These are phyloP conservation scores for Pachypeltis micranthus DNA, from an alignment of 1,140 invertebrate species.

Conservation along the genomic window DNA sequence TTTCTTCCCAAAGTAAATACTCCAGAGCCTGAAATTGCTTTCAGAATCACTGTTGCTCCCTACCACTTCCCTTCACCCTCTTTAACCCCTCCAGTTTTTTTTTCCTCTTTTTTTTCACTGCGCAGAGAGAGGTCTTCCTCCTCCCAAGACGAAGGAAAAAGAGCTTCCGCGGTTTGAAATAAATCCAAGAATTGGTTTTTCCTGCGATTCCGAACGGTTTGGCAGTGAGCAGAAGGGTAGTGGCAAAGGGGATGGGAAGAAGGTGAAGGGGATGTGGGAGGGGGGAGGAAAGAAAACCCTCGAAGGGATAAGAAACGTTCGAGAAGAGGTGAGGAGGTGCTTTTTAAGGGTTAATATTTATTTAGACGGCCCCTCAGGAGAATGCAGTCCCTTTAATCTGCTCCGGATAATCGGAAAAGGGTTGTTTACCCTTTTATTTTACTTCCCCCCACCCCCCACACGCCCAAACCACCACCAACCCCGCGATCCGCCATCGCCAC, in stretches of 20 bases:
- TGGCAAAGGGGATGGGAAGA: no score
- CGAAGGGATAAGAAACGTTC: no score
- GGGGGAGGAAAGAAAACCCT: neutral
- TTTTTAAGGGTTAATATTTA: conserved; percentile 3
- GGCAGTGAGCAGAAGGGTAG: no score
- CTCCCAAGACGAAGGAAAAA: no score
- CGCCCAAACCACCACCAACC: no score
- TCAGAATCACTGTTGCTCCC: neutral
- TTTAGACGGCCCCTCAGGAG: neutral
- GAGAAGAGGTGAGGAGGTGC: no score
- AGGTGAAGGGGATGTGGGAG: neutral
- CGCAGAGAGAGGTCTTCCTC: neutral
- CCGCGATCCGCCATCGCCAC: no score
- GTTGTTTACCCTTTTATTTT: neutral
- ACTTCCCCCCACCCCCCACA: no score
- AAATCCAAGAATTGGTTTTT: conserved; percentile 7
- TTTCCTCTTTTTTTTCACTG: neutral
- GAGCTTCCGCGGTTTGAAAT: neutral
- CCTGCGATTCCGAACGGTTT: no score
- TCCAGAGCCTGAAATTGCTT: conserved; percentile 4
- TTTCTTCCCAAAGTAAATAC: neutral
- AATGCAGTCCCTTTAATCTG: neutral
- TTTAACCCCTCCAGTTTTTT: neutral
- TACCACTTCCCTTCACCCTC: neutral
- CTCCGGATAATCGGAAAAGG: neutral